A percentile compares a stretch with the other conserved stretches of the same genome.
phyloP scores from a whole-genome alignment of 2,888 invertebrate species.

The Hydropsyche betteni region DNA sequence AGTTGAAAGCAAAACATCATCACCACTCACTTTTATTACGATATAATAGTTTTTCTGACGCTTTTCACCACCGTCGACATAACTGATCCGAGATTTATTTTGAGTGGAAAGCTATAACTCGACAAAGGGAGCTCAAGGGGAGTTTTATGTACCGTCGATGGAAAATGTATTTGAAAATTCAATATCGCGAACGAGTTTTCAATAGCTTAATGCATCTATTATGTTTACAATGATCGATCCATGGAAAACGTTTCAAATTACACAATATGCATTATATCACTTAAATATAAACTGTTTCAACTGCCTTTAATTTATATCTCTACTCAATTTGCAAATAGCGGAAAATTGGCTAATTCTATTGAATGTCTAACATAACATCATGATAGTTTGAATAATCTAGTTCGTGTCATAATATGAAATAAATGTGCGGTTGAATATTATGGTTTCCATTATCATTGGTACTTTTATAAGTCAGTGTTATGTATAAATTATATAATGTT shows the following conservation, averaged over 20 bases:
- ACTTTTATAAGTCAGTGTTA: too few species aligned
- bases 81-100: not conserved
- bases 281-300: too few species aligned
- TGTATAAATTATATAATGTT: too few species aligned
- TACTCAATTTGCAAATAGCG: too few species aligned
- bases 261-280: too few species aligned
- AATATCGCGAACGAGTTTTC: conserved; percentile 22
- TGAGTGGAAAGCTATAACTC: conserved; percentile 5
- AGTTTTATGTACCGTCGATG: not conserved
- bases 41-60: conserved; percentile 6
- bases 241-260: not conserved
- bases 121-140: not conserved
- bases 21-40: conserved; percentile 16
- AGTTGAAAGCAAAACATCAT: conserved; percentile 28
- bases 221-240: conserved; percentile 1
- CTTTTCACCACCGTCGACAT: not conserved
- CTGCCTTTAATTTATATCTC: too few species aligned
- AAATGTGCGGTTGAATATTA: too few species aligned
- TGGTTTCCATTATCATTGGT: too few species aligned
- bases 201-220: conserved; percentile 24
- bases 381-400: too few species aligned
- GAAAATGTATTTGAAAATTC: conserved; percentile 31
- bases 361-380: too few species aligned
- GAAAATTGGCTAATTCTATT: too few species aligned
- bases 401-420: too few species aligned